These are phyloP conservation scores for Hypsibius dujardini DNA, from an alignment of 1,140 invertebrate genomes.

Conservation along the genomic window DNA sequence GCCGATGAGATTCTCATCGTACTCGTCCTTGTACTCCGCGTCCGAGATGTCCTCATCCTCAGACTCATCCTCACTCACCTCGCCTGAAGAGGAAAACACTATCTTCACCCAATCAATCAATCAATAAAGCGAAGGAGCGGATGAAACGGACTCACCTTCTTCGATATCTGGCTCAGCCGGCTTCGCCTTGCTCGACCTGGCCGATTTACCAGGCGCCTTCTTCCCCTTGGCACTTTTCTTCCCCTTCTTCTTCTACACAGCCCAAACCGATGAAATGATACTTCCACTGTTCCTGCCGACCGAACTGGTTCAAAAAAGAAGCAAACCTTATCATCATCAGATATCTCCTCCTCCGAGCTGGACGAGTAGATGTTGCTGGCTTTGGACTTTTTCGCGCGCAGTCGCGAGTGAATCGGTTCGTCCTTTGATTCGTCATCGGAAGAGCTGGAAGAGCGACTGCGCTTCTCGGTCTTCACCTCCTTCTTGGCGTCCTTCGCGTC, in stretches of 20 bases:
- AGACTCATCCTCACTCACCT: constrained; percentile 31
- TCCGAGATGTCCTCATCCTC: constrained; percentile 35
- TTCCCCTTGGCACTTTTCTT: neutral
- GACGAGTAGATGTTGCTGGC: constrained; percentile 10
- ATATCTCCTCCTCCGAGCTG: constrained; percentile 11
- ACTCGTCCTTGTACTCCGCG: constrained; percentile 60
- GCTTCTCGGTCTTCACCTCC: neutral
- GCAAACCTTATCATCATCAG: constrained; percentile 10
- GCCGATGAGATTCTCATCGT: constrained; percentile 89
- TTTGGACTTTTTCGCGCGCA: constrained; percentile 2
- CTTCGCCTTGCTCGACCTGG: neutral
- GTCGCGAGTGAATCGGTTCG: neutral
- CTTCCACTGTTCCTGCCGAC: neutral
- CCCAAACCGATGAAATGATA: neutral
- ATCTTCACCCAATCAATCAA: neutral
- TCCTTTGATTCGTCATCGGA: neutral
- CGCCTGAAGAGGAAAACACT: neutral
- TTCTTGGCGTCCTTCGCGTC: no score
- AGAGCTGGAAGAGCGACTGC: neutral
- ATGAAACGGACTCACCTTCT: neutral
- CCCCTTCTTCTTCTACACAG: neutral
- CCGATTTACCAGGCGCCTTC: neutral
- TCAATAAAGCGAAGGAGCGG: neutral
- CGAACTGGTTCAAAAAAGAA: neutral
- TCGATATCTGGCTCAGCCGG: neutral